These are phyloP conservation scores for Spodoptera picta DNA, from an alignment of 2,888 invertebrate genomes.

Conservation along the genomic window DNA sequence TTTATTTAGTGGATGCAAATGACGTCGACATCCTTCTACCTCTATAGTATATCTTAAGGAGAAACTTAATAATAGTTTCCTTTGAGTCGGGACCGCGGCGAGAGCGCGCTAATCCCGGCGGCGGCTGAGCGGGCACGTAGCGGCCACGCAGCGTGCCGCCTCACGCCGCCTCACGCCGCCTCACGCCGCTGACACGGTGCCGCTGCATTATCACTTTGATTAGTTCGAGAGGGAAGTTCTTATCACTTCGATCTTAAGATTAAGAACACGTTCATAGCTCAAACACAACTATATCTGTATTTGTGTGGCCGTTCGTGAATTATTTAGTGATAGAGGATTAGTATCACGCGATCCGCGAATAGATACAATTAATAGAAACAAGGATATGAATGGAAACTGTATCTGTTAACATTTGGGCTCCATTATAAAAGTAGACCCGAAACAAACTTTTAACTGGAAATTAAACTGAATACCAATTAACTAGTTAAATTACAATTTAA, in stretches of 20 bases:
- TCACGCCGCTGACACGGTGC: constrained; percentile 1
- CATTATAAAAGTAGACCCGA: too few relatives aligned
- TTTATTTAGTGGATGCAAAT: constrained; percentile 40
- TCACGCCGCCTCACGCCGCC: neutral
- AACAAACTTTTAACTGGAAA: too few relatives aligned
- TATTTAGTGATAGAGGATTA: too few relatives aligned
- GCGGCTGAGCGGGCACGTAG: constrained; percentile 31
- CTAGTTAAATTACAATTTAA: neutral
- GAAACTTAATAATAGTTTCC: constrained; percentile 51
- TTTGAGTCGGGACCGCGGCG: constrained; percentile 16
- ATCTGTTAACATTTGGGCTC: too few relatives aligned
- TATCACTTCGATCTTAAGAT: constrained; percentile 4
- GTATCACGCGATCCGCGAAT: too few relatives aligned
- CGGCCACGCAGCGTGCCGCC: neutral
- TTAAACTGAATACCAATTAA: too few relatives aligned
- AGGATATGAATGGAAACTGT: too few relatives aligned
- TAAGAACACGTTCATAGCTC: too few relatives aligned
- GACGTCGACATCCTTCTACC: constrained; percentile 5
- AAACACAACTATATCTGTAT: too few relatives aligned
- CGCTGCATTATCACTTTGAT: constrained; percentile 31
- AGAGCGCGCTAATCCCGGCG: constrained; percentile 45
- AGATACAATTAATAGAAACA: too few relatives aligned
- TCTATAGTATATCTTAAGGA: constrained; percentile 10
- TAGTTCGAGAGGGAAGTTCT: constrained; percentile 18
- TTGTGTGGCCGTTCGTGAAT: too few relatives aligned